Evolutionary conservation across 2,113 vertebrate species (phyloP).

Genomic region (Sylvilagus bachmani): DNA sequence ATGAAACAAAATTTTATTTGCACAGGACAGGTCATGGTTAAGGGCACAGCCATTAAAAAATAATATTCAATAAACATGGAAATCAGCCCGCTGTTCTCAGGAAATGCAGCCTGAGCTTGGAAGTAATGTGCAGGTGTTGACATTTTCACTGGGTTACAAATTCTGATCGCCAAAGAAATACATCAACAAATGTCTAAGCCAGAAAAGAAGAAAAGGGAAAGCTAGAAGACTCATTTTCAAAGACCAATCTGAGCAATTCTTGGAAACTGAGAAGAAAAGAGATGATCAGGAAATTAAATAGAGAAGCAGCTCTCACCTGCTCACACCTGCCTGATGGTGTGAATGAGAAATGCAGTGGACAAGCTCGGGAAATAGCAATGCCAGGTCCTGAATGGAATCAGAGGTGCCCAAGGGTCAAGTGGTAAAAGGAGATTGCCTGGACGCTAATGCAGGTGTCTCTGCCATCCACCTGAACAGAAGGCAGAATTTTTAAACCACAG

Average conservation of each 20-base stretch:
- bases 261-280: neutral
- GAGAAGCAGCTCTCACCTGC: neutral
- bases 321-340: neutral
- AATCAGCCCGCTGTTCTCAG: constrained; percentile 46
- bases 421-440: neutral
- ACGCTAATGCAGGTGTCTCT: neutral
- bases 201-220: constrained; percentile 17
- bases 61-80: constrained; percentile 62
- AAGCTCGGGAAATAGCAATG: neutral
- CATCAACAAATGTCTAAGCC: neutral
- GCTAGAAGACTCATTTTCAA: neutral
- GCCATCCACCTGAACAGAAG: neutral
- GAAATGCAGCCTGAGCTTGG: neutral
- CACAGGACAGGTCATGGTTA: constrained; percentile 43
- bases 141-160: constrained; percentile 54
- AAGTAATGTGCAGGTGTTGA: constrained; percentile 57
- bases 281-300: neutral
- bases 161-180: constrained; percentile 30
- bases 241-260: neutral
- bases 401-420: neutral
- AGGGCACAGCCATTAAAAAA: constrained; percentile 59
- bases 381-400: neutral
- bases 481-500: neutral
- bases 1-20: constrained; percentile 71
- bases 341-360: neutral